Percentiles rank a stretch among this genome's conserved stretches.
Conservation (phyloP, 2,888 invertebrate genomes). For the Bombyx huttoni region DNA sequence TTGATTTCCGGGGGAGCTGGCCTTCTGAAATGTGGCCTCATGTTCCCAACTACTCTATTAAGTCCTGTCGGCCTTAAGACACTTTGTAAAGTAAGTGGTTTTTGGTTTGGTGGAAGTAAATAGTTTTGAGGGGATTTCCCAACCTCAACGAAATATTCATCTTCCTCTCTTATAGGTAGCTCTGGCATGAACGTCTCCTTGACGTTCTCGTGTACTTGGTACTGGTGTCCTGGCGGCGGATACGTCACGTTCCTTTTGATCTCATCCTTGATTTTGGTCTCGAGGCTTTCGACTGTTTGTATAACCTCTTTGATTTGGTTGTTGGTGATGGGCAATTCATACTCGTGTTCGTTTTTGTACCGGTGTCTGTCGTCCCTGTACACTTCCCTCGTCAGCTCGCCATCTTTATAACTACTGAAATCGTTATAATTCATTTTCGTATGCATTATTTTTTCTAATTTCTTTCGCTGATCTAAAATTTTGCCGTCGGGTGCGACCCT, state of each 20-base stretch:
- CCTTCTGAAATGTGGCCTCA: slow-evolving; percentile 48
- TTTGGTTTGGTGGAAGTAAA: slow-evolving; percentile 46
- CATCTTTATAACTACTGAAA: slow-evolving; percentile 57
- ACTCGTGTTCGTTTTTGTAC: slow-evolving; percentile 39
- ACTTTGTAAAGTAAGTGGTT: slow-evolving; percentile 57
- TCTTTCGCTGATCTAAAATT: slow-evolving; percentile 56
- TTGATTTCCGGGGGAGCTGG: slow-evolving; percentile 62
- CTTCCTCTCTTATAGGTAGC: slow-evolving; percentile 44
- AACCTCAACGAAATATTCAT: slow-evolving; percentile 46
- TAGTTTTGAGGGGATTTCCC: slow-evolving; percentile 38
- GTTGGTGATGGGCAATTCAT: slow-evolving; percentile 55
- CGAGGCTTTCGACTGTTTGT: slow-evolving; percentile 52
- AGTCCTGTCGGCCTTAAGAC: slow-evolving; percentile 49
- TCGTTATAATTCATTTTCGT: slow-evolving; percentile 62
- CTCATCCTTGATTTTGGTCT: slow-evolving; percentile 43
- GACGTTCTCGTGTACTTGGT: slow-evolving; percentile 48
- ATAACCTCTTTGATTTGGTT: slow-evolving; percentile 59
- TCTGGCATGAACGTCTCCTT: slow-evolving; percentile 42
- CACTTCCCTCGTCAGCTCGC: slow-evolving; percentile 40
- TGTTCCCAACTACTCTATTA: slow-evolving; percentile 30
- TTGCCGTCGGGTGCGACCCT: slow-evolving; percentile 74
- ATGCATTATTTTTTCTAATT: slow-evolving; percentile 59
- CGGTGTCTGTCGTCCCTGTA: slow-evolving; percentile 27
- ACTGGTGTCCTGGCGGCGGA: slow-evolving; percentile 23
- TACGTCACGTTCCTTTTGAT: slow-evolving; percentile 24